A percentile compares a stretch with the other conserved stretches of the same genome.
Conservation (phyloP, 2,797 vertebrate species). For the Labeo calbasu region DNA sequence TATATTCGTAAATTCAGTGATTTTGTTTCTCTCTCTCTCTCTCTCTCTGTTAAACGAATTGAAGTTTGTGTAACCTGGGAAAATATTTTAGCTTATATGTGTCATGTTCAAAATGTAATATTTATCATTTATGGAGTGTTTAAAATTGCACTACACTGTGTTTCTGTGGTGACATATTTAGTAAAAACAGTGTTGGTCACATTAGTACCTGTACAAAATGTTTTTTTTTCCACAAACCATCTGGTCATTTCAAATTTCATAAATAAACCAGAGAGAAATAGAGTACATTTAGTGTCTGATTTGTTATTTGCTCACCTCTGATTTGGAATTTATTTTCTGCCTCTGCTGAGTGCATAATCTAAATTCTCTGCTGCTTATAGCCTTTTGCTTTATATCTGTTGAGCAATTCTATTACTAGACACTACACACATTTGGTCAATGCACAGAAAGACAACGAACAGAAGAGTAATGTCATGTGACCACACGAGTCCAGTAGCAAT, state of each 20-base stretch:
- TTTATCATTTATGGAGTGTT: not conserved
- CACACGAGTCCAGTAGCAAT: slow-evolving; percentile 11
- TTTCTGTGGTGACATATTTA: slow-evolving; percentile 27
- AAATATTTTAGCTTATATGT: slow-evolving; percentile 22
- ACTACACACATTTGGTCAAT: slow-evolving; percentile 3
- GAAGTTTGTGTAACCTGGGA: slow-evolving; percentile 20
- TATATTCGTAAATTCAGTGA: not conserved
- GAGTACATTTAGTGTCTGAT: slow-evolving; percentile 72
- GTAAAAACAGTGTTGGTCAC: slow-evolving; percentile 41
- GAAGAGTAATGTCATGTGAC: slow-evolving; percentile 27
- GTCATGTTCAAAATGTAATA: slow-evolving; percentile 13
- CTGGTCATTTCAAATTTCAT: slow-evolving; percentile 52
- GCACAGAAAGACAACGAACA: slow-evolving; percentile 1
- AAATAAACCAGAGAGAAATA: slow-evolving; percentile 79
- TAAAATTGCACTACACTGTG: slow-evolving; percentile 28
- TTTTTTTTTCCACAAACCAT: slow-evolving; percentile 22
- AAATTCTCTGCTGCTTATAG: slow-evolving; percentile 44
- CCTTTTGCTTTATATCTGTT: slow-evolving; percentile 44
- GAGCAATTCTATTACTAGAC: slow-evolving; percentile 15
- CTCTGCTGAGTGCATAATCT: slow-evolving; percentile 27
- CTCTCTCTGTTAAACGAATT: not conserved
- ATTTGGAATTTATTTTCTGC: slow-evolving; percentile 54
- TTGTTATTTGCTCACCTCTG: slow-evolving; percentile 63
- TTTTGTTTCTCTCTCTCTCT: not conserved
- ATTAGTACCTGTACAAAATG: slow-evolving; percentile 41